Conservation (phyloP, 1,140 invertebrate species). For the Drosophila ironensis region DNA sequence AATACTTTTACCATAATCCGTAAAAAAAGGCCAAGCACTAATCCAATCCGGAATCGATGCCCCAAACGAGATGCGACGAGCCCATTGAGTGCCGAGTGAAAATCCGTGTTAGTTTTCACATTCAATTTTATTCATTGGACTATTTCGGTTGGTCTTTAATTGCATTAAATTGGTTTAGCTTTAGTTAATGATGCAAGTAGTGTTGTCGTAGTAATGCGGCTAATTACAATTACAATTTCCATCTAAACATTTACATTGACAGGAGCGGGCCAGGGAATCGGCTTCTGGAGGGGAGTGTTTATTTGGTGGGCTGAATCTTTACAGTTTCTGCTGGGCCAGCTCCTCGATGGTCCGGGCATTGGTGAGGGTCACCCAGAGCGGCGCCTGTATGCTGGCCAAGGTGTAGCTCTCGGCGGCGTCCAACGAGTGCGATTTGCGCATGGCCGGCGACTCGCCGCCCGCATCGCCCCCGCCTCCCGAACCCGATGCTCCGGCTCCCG, state of each 20-base stretch:
- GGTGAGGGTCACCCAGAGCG: conserved; percentile 86
- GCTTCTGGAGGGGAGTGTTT: neutral
- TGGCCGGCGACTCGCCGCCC: conserved; percentile 5
- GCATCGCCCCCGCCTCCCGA: neutral
- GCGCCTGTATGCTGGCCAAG: conserved; percentile 82
- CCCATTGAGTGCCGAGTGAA: too few relatives aligned
- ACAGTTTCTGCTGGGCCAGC: conserved; percentile 68
- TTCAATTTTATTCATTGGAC: conserved; percentile 21
- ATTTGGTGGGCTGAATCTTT: conserved; percentile 16
- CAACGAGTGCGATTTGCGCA: conserved; percentile 71
- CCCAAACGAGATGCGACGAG: too few relatives aligned
- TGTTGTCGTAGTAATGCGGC: conserved; percentile 20
- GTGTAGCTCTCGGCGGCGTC: conserved; percentile 66
- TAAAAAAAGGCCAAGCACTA: too few relatives aligned
- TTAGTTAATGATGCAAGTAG: conserved; percentile 25
- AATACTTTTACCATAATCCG: too few relatives aligned
- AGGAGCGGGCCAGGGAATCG: neutral
- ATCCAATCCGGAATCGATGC: too few relatives aligned
- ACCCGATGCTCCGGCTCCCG: conserved; percentile 6
- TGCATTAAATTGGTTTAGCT: conserved; percentile 8
- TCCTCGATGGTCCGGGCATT: conserved; percentile 84
- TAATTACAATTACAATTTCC: conserved; percentile 18
- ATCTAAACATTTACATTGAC: conserved; percentile 46
- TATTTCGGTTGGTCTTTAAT: conserved; percentile 46
- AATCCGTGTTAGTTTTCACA: conserved; percentile 3